phyloP scores from a whole-genome alignment of 2,113 vertebrate genomes.

The Otocyon megalotis region DNA sequence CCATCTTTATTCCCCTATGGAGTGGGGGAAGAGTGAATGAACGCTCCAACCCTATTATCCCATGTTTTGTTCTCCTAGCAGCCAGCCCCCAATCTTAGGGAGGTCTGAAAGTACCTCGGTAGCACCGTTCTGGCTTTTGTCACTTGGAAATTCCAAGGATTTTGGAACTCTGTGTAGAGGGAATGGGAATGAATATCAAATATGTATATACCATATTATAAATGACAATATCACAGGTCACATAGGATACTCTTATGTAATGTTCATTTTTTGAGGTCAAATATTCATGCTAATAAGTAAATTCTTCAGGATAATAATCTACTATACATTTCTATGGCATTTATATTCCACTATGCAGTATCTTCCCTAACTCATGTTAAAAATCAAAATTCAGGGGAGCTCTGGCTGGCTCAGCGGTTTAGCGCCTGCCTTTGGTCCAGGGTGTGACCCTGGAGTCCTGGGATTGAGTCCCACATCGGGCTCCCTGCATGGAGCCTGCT shows the following conservation, averaged over 20 bases:
- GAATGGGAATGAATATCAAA: not conserved
- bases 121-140: not conserved
- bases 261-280: not conserved
- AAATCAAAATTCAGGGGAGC: not conserved
- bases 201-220: not conserved
- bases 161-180: not conserved
- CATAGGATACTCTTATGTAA: not conserved
- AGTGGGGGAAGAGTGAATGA: not conserved
- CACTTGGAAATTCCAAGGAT: not conserved
- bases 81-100: not conserved
- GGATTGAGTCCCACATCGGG: no score
- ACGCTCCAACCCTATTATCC: not conserved
- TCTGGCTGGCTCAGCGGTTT: no score
- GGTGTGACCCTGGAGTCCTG: no score
- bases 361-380: not conserved
- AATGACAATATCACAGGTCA: not conserved
- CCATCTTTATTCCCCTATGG: not conserved
- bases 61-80: not conserved
- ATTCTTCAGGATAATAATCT: not conserved
- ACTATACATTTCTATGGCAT: not conserved
- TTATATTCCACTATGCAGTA: not conserved
- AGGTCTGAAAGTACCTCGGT: no score
- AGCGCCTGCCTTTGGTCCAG: no score
- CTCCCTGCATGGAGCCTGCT: no score
- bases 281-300: not conserved